Percentiles rank a stretch among this genome's conserved stretches.
These are phyloP conservation scores for Entomyzon cyanotis DNA, from an alignment of 2,113 vertebrate genomes.

Conservation along the genomic window DNA sequence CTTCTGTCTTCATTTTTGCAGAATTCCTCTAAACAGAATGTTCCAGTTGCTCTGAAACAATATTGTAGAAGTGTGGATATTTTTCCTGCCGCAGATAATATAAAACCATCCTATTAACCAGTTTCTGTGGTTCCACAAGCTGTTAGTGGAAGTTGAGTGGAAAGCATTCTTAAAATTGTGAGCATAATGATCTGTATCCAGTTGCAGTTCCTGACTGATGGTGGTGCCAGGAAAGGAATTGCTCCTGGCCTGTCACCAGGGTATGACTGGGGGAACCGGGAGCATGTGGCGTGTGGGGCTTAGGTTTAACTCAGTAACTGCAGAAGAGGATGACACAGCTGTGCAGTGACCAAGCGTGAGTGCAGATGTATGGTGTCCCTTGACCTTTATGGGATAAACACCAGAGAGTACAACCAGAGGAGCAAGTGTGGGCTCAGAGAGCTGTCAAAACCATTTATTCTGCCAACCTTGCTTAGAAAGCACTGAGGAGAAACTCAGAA, in stretches of 20 bases:
- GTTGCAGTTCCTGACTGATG: background rate
- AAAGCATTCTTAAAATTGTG: background rate
- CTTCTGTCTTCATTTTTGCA: background rate
- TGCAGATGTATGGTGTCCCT: background rate
- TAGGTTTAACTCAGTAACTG: background rate
- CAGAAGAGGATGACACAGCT: background rate
- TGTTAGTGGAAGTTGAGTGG: background rate
- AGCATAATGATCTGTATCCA: background rate
- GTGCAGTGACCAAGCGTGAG: background rate
- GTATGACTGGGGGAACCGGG: fast-evolving
- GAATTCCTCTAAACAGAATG: background rate
- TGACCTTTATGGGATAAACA: background rate
- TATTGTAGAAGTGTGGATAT: background rate
- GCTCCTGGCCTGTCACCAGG: background rate
- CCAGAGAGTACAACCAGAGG: background rate
- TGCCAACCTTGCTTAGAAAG: background rate
- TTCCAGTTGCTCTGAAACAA: background rate
- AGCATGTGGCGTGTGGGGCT: background rate
- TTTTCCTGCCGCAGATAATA: background rate
- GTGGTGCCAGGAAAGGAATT: background rate
- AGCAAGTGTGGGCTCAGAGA: background rate
- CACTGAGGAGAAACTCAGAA: background rate
- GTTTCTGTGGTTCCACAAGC: background rate
- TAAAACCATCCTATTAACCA: background rate
- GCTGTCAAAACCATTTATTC: background rate